These are phyloP conservation scores for Syngnathus floridae DNA, from an alignment of 2,113 vertebrate genomes.

Conservation along the genomic window DNA sequence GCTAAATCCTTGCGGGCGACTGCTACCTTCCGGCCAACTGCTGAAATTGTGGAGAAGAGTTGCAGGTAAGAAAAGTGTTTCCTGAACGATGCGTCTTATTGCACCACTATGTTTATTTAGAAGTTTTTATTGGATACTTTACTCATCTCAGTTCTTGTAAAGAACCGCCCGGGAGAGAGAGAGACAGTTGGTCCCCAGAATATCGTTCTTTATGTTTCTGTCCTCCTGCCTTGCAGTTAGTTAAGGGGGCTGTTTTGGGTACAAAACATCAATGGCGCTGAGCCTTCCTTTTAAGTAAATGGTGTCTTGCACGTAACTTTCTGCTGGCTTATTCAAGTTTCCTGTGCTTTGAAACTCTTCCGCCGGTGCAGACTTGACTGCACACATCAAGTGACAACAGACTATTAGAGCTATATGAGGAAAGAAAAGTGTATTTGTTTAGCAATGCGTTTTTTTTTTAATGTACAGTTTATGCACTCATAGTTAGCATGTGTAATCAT, in stretches of 20 bases:
- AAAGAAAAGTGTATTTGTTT: slow-evolving; percentile 1
- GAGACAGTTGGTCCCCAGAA: slow-evolving; percentile 48
- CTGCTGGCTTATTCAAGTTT: slow-evolving; percentile 70
- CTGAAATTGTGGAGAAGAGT: slow-evolving; percentile 79
- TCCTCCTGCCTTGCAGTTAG: slow-evolving; percentile 66
- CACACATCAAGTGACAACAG: slow-evolving; percentile 48
- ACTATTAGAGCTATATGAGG: slow-evolving; percentile 43
- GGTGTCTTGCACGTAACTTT: slow-evolving; percentile 72
- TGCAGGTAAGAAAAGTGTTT: slow-evolving; percentile 79
- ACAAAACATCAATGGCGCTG: slow-evolving; percentile 59
- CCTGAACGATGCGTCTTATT: background rate
- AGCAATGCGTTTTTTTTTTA: background rate
- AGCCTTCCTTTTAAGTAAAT: slow-evolving; percentile 66
- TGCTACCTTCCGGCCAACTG: slow-evolving; percentile 73
- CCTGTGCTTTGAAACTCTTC: slow-evolving; percentile 75
- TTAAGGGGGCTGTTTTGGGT: slow-evolving; percentile 49
- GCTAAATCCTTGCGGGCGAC: slow-evolving; percentile 83
- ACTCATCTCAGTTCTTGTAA: slow-evolving; percentile 32
- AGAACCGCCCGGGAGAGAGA: slow-evolving; percentile 28
- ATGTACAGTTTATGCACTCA: slow-evolving; percentile 2
- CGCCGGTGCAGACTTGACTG: slow-evolving; percentile 59
- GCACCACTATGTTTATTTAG: background rate
- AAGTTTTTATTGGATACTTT: slow-evolving; percentile 14
- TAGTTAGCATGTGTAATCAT: background rate
- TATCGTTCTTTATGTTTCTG: slow-evolving; percentile 59